Conservation (phyloP, 2,113 vertebrate genomes). For the Gadus chalcogrammus region DNA sequence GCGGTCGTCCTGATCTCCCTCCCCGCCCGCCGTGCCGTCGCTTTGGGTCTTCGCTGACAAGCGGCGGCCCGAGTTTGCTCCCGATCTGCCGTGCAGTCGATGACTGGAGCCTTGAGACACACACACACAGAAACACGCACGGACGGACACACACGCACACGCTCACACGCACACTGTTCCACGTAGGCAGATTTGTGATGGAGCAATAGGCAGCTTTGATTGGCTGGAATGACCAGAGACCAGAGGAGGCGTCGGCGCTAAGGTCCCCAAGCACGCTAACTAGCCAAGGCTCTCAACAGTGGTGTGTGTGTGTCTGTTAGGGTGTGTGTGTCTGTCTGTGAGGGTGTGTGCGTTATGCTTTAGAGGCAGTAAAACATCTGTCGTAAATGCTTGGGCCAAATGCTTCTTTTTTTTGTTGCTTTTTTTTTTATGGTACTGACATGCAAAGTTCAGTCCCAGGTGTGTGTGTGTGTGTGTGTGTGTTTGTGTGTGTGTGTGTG, state of each 20-base stretch:
- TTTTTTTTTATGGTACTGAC: not conserved
- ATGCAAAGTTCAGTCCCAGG: not conserved
- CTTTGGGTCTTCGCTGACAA: not conserved
- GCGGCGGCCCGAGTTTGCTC: too few species aligned
- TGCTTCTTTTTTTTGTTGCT: not conserved
- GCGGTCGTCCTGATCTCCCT: too few species aligned
- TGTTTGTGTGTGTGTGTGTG: not conserved
- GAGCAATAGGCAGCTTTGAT: too few species aligned
- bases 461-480: too few species aligned
- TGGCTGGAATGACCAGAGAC: too few species aligned
- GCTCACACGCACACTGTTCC: too few species aligned
- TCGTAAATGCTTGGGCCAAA: too few species aligned
- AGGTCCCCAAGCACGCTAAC: too few species aligned
- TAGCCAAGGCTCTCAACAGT: not conserved
- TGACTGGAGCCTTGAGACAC: constrained; percentile 1
- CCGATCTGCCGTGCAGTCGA: too few species aligned
- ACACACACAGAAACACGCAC: not conserved
- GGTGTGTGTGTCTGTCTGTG: constrained; percentile 14
- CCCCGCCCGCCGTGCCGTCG: too few species aligned
- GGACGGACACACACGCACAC: constrained; percentile 5
- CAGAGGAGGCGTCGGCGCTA: too few species aligned
- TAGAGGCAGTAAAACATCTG: not conserved
- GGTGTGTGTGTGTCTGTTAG: constrained; percentile 11
- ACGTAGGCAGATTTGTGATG: not conserved
- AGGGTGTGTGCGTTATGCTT: constrained; percentile 2